Evolutionary conservation across 2,797 vertebrate genomes (phyloP).

Genomic region (Bryconaethiops microstoma): DNA sequence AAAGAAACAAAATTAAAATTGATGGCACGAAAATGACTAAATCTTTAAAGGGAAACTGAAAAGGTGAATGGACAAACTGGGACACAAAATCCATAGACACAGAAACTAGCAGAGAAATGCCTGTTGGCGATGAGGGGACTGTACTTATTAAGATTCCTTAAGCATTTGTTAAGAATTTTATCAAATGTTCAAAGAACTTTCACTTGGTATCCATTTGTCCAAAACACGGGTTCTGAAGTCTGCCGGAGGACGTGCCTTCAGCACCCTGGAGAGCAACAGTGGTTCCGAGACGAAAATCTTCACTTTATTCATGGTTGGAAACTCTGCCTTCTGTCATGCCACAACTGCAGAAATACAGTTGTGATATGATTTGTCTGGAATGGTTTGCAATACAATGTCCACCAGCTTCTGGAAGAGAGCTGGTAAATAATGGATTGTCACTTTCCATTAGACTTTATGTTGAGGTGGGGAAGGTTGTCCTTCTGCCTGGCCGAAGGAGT

Average conservation of each 20-base stretch:
- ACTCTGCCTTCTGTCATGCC: background rate
- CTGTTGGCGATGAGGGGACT: background rate
- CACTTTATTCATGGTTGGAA: background rate
- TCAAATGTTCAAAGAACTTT: background rate
- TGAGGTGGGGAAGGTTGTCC: no score
- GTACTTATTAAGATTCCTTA: background rate
- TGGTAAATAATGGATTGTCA: background rate
- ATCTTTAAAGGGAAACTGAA: background rate
- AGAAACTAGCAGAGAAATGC: background rate
- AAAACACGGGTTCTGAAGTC: background rate
- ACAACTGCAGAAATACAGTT: background rate
- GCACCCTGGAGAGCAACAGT: conserved; percentile 17
- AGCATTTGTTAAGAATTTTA: background rate
- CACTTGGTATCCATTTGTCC: background rate
- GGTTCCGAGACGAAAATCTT: background rate
- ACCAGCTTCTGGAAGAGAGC: background rate
- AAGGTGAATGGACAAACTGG: no score
- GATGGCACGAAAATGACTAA: background rate
- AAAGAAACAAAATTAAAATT: background rate
- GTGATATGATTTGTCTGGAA: background rate
- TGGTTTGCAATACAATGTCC: background rate
- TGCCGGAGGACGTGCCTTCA: background rate
- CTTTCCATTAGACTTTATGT: no score
- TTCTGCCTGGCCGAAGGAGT: no score
- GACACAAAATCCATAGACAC: background rate